Base-by-base conservation (phyloP, 2,113 vertebrate species). In the Seriola quinqueradiata region DNA sequence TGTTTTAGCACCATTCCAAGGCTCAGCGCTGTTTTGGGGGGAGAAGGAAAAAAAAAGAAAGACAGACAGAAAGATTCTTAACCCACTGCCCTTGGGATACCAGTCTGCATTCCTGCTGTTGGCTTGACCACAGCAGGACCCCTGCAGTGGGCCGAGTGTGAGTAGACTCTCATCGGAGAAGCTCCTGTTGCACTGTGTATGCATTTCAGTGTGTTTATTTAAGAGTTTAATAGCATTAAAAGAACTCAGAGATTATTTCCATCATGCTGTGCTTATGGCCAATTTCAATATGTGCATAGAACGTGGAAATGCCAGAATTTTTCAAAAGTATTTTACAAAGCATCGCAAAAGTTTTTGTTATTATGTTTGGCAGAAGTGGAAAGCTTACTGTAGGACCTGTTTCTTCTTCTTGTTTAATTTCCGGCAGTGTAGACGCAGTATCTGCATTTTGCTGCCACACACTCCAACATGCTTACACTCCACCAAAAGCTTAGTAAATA, bases 61-160 rank as follows among this genome's bases (percentile, higher is more conserved):
- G 34, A 73, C 60, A 89, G 85, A 78, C 79, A 73, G 69, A 77
- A 59, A 67, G 77, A 90, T 86, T 89, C 70, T 83, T 84, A 85
- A 88, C 83, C 86, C 77, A 54, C 75, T 90, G 77, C 83, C 72
- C 85, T 84, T 78, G 78, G 85, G 86, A 92, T 82, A 71, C 76
- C 82, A 72, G 86, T 87, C 75, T 89, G 87, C 75, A 86, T 87
- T 90, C 86, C 73, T 87, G 70, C 70, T 77, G 69, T 58, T 64
- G 86, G 71, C 82, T 75, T 83, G 91, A 85, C 79, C 87, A 90
- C 77, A 77, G 67, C 72, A 40, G 77, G 79, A 90, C 79, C 85
- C 85, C 87, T 69, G 79, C 70, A 83, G 85, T 36, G 84, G 75
- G 25, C 48, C 9, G 21, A 75, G 61, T 42, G 65, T 21, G 60